These are phyloP conservation scores for Spilarctia lutea DNA, from an alignment of 2,888 invertebrate species.

Conservation along the genomic window DNA sequence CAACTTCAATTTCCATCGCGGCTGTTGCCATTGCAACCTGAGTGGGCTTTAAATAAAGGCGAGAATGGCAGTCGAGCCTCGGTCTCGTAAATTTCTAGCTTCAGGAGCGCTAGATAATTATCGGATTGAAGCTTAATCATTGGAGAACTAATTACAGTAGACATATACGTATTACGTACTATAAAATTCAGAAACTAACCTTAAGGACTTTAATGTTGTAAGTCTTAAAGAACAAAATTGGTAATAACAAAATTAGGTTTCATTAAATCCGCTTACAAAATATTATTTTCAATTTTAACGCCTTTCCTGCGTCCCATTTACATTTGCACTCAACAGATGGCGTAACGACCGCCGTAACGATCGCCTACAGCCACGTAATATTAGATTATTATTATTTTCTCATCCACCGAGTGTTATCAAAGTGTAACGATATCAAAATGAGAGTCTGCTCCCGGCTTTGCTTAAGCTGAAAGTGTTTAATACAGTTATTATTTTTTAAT, in stretches of 20 bases:
- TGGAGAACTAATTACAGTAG: not conserved
- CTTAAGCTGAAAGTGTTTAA: not conserved
- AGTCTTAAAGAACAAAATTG: not conserved
- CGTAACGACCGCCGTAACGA: constrained; percentile 30
- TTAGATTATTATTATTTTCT: constrained; percentile 33
- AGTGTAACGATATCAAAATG: constrained; percentile 8
- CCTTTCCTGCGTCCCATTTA: not conserved
- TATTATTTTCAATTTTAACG: not conserved
- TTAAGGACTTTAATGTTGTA: not conserved
- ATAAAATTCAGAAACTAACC: not conserved
- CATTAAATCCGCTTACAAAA: not conserved
- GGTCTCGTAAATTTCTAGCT: not conserved
- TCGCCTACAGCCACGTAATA: constrained; percentile 9
- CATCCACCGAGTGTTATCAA: constrained; percentile 17
- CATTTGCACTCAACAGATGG: constrained; percentile 9
- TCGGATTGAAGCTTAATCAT: not conserved
- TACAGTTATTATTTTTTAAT: constrained; percentile 4
- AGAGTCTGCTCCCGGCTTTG: not conserved
- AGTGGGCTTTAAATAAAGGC: not conserved
- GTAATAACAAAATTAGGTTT: not conserved
- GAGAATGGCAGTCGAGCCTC: not conserved
- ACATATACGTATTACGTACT: not conserved
- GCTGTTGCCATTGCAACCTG: not conserved
- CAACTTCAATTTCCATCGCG: not conserved
- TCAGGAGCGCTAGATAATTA: not conserved